A percentile compares a stretch with the other conserved stretches of the same genome.
Evolutionary conservation across 2,888 invertebrate genomes (phyloP).

Genomic region (Drosophila merina): DNA sequence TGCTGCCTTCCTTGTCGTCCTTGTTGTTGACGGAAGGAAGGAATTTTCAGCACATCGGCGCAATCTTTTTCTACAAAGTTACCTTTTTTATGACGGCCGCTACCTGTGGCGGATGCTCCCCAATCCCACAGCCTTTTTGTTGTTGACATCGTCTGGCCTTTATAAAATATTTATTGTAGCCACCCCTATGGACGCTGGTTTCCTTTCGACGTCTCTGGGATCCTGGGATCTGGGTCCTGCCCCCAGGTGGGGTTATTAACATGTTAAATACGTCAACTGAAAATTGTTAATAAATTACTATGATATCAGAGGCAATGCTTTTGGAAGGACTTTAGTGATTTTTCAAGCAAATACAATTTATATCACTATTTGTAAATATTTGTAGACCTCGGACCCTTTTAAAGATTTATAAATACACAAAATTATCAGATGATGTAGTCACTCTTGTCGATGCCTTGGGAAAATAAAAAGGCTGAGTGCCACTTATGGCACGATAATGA

Average conservation of each 20-base stretch:
- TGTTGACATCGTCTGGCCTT: constrained; percentile 46
- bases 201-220: constrained; percentile 8
- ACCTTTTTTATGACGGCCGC: constrained; percentile 53
- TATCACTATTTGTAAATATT: constrained; percentile 2
- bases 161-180: constrained; percentile 57
- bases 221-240: constrained; percentile 7
- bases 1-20: constrained; percentile 20
- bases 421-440: constrained; percentile 16
- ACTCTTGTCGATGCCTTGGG: neutral
- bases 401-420: neutral
- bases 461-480: constrained; percentile 23
- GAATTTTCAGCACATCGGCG: constrained; percentile 68
- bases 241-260: constrained; percentile 36
- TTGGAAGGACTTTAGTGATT: neutral
- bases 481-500: constrained; percentile 64
- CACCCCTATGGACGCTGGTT: constrained; percentile 16
- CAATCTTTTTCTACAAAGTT: constrained; percentile 54
- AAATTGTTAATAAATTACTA: constrained; percentile 20
- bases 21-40: constrained; percentile 67
- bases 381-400: neutral
- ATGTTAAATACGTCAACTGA: constrained; percentile 34
- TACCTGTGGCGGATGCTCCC: constrained; percentile 48
- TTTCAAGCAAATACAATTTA: too few relatives aligned
- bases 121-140: constrained; percentile 32
- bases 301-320: neutral